These are phyloP conservation scores for Andrena camellia DNA, from an alignment of 2,888 invertebrate species.

Conservation along the genomic window DNA sequence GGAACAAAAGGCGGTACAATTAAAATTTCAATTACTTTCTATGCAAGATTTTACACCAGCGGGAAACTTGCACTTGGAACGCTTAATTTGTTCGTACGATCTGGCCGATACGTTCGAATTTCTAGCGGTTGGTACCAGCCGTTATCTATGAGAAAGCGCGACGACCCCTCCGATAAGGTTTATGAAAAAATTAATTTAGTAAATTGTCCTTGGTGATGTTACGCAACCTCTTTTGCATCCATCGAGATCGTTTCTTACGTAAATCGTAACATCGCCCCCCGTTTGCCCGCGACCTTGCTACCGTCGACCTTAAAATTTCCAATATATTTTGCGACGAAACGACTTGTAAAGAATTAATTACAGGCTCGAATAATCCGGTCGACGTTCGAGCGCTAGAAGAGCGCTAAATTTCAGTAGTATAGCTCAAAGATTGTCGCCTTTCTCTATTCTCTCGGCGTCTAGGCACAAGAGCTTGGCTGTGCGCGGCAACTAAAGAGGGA, in stretches of 20 bases:
- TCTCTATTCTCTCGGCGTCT: too few species aligned
- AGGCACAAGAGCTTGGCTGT: too few species aligned
- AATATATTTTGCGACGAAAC: slow-evolving; percentile 23
- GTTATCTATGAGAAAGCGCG: not conserved
- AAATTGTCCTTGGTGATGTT: slow-evolving; percentile 15
- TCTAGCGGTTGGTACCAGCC: not conserved
- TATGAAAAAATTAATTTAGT: slow-evolving; percentile 13
- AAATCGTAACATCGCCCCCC: slow-evolving; percentile 21
- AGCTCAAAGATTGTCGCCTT: too few species aligned
- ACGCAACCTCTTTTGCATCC: slow-evolving; percentile 7
- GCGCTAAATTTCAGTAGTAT: not conserved
- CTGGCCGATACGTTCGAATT: not conserved
- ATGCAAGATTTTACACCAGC: too few species aligned
- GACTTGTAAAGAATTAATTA: slow-evolving; percentile 21
- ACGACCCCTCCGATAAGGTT: not conserved
- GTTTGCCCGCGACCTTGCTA: slow-evolving; percentile 1
- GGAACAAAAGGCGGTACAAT: not conserved
- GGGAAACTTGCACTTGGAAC: too few species aligned
- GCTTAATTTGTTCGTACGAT: too few species aligned
- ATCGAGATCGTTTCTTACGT: slow-evolving; percentile 31
- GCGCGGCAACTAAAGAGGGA: too few species aligned
- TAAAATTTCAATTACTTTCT: too few species aligned
- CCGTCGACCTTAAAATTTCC: slow-evolving; percentile 1
- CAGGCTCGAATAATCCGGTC: not conserved
- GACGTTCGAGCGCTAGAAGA: not conserved